A percentile compares a stretch with the other conserved stretches of the same genome.
Evolutionary conservation across 2,113 vertebrate genomes (phyloP).

Genomic region (Hydropotes inermis): DNA sequence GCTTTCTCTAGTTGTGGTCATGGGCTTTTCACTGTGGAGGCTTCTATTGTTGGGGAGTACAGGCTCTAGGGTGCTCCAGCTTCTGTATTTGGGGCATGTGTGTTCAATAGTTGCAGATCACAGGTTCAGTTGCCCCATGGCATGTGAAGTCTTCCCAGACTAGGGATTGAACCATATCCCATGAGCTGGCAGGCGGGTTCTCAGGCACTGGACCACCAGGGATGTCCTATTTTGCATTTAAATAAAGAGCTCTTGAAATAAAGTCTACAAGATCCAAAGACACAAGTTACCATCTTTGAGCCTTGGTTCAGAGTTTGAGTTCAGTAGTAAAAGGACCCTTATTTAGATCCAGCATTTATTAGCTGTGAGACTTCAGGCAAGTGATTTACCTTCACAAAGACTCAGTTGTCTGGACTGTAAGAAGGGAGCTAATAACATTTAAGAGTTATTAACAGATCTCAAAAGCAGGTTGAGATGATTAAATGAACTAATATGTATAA

Average conservation of each 20-base stretch:
- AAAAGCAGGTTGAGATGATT: background rate
- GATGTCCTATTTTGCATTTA: background rate
- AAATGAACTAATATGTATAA: background rate
- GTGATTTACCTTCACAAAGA: background rate
- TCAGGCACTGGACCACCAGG: background rate
- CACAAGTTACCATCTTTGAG: background rate
- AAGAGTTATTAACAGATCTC: background rate
- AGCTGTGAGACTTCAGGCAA: background rate
- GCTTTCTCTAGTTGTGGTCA: background rate
- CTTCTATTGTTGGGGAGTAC: background rate
- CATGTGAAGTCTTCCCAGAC: background rate
- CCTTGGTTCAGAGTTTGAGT: background rate
- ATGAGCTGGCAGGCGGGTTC: background rate
- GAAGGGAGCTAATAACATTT: background rate
- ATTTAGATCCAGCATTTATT: background rate
- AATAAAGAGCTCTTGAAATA: background rate
- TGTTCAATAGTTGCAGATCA: background rate
- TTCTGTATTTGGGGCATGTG: background rate
- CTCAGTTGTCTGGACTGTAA: background rate
- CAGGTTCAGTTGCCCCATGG: background rate
- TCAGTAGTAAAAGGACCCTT: background rate
- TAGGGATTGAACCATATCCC: background rate
- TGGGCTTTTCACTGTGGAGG: background rate
- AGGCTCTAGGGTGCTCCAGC: background rate
- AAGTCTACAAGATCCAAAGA: background rate